phyloP scores from a whole-genome alignment of 2,888 invertebrate genomes.

The Troglohyphantes excavatus region DNA sequence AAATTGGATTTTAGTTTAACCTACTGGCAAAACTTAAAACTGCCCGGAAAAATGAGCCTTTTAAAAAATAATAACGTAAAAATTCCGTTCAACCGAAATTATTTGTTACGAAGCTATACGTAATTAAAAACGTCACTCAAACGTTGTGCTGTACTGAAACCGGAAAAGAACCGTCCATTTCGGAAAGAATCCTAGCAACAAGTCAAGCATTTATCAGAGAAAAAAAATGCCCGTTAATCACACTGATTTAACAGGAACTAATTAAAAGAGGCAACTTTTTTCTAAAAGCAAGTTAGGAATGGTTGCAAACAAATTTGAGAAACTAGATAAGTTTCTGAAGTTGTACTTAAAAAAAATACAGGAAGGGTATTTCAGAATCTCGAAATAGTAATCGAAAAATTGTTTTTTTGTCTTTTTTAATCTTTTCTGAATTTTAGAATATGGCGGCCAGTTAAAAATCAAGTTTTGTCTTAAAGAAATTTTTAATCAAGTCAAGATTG shows the following conservation, averaged over 20 bases:
- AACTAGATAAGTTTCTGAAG: constrained; percentile 23
- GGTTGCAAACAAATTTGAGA: constrained; percentile 38
- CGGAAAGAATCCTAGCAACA: constrained; percentile 50
- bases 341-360: not conserved
- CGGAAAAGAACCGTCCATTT: constrained; percentile 52
- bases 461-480: not conserved
- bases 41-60: constrained; percentile 27
- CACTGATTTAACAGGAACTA: constrained; percentile 65
- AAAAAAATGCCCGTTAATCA: constrained; percentile 70
- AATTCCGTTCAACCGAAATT: constrained; percentile 48
- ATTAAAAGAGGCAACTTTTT: constrained; percentile 53
- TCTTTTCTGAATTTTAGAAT: not conserved
- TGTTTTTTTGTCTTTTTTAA: not conserved
- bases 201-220: constrained; percentile 42
- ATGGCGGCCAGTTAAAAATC: not conserved
- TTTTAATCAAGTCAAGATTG: not conserved
- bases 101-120: constrained; percentile 59
- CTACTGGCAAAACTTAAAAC: constrained; percentile 5
- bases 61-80: constrained; percentile 57
- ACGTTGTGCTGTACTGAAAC: constrained; percentile 39
- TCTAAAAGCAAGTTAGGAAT: constrained; percentile 29
- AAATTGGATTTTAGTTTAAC: constrained; percentile 33
- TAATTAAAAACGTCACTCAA: constrained; percentile 78
- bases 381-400: not conserved
- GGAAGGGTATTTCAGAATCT: constrained; percentile 11